Percentiles rank a stretch among this genome's conserved stretches.
These are phyloP conservation scores for Formica exsecta DNA, from an alignment of 1,140 invertebrate species.

Conservation along the genomic window DNA sequence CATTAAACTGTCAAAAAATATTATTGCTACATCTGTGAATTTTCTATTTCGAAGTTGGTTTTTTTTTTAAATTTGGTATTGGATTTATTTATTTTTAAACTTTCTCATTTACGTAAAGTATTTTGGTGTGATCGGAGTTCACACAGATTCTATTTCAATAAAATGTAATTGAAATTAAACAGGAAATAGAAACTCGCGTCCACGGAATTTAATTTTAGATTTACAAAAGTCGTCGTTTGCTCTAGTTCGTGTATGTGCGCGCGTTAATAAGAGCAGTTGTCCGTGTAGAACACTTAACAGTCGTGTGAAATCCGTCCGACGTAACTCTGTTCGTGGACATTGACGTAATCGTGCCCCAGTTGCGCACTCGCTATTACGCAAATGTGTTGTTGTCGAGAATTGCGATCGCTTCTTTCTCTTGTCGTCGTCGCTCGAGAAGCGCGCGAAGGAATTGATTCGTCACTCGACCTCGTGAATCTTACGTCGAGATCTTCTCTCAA, in stretches of 20 bases:
- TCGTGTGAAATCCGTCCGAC: constrained; percentile 60
- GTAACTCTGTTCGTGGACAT: constrained; percentile 20
- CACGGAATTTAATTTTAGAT: neutral
- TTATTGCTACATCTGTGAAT: neutral
- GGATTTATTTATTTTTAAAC: neutral
- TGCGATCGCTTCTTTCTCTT: constrained; percentile 41
- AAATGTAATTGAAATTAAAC: constrained; percentile 15
- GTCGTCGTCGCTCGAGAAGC: neutral
- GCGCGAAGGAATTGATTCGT: constrained; percentile 27
- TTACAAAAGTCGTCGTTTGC: neutral
- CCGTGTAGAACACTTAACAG: neutral
- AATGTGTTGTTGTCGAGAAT: constrained; percentile 52
- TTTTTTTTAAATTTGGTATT: neutral
- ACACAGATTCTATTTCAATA: constrained; percentile 19
- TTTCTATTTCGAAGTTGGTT: neutral
- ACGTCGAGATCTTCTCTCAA: constrained; percentile 10
- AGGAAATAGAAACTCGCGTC: neutral
- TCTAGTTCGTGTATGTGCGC: neutral
- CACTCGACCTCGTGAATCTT: neutral
- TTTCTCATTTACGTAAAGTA: neutral
- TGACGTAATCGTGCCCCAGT: constrained; percentile 72
- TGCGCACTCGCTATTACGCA: constrained; percentile 63
- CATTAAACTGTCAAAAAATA: neutral
- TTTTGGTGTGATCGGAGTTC: neutral
- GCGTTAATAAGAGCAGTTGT: constrained; percentile 44